Evolutionary conservation across 1,140 invertebrate genomes (phyloP).

Genomic region (Eupeodes corollae): DNA sequence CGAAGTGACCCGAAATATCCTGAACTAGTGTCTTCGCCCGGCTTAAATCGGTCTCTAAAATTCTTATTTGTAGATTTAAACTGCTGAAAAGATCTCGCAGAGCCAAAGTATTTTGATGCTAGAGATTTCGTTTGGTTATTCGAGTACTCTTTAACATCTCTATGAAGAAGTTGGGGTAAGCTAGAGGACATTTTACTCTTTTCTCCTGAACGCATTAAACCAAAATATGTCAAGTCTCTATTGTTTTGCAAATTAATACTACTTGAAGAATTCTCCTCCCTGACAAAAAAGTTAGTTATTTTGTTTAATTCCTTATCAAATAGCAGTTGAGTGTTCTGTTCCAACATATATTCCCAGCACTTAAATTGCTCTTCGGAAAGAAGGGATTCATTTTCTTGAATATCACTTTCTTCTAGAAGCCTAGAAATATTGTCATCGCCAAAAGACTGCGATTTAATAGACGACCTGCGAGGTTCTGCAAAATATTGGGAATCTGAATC

Average conservation of each 20-base stretch:
- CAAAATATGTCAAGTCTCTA: constrained; percentile 38
- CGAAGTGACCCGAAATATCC: constrained; percentile 77
- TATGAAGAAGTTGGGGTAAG: constrained; percentile 19
- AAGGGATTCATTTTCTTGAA: constrained; percentile 49
- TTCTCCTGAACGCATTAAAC: constrained; percentile 22
- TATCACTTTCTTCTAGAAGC: constrained; percentile 41
- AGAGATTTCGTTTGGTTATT: constrained; percentile 10
- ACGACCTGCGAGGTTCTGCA: constrained; percentile 16
- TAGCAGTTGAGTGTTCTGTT: constrained; percentile 77
- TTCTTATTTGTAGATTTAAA: constrained; percentile 37
- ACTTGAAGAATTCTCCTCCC: constrained; percentile 34
- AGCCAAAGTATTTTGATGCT: constrained; percentile 39
- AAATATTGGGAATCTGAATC: constrained; percentile 22
- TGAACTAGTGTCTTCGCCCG: constrained; percentile 61
- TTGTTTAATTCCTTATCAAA: constrained; percentile 82
- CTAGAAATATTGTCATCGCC: background rate
- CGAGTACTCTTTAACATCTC: constrained; percentile 5
- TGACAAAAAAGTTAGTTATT: constrained; percentile 51
- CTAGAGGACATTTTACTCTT: constrained; percentile 34
- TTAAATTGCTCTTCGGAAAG: constrained; percentile 76
- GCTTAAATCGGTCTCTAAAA: constrained; percentile 12
- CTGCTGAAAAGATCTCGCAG: constrained; percentile 68
- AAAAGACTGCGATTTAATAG: constrained; percentile 21
- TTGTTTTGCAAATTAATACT: constrained; percentile 39
- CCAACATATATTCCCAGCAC: constrained; percentile 87